These are phyloP conservation scores for Acomys russatus DNA, from an alignment of 2,797 vertebrate genomes.

Conservation along the genomic window DNA sequence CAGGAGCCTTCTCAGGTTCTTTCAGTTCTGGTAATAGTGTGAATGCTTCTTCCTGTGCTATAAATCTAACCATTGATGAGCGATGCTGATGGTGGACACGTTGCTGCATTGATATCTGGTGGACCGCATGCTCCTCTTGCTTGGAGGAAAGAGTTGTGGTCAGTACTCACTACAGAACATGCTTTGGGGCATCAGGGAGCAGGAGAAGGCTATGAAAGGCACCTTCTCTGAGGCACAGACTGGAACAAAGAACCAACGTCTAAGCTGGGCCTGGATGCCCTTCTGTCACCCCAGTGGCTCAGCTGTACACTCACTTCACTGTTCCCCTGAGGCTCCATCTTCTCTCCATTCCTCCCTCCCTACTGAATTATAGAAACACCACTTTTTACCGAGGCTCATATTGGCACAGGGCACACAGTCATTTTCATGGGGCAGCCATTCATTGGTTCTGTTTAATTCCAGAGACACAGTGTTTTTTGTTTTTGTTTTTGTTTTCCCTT, in stretches of 20 bases:
- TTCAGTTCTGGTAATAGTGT: neutral
- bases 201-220: neutral
- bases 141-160: neutral
- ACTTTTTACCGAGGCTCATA: neutral
- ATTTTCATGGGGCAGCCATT: neutral
- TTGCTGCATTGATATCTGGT: neutral
- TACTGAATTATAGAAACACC: neutral
- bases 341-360: neutral
- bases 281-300: neutral
- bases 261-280: neutral
- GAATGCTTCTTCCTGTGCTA: slow-evolving; percentile 40
- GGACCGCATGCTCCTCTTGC: neutral
- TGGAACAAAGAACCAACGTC: neutral
- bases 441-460: neutral
- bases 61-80: neutral
- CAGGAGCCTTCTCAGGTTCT: neutral
- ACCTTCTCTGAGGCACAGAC: neutral
- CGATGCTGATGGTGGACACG: neutral
- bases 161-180: fast-evolving
- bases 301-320: neutral
- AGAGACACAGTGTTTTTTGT: neutral
- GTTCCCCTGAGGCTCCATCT: neutral
- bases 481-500: neutral
- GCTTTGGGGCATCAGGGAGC: neutral
- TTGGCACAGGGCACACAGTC: neutral